These are phyloP conservation scores for Xestia c-nigrum DNA, from an alignment of 2,888 invertebrate species.

Conservation along the genomic window DNA sequence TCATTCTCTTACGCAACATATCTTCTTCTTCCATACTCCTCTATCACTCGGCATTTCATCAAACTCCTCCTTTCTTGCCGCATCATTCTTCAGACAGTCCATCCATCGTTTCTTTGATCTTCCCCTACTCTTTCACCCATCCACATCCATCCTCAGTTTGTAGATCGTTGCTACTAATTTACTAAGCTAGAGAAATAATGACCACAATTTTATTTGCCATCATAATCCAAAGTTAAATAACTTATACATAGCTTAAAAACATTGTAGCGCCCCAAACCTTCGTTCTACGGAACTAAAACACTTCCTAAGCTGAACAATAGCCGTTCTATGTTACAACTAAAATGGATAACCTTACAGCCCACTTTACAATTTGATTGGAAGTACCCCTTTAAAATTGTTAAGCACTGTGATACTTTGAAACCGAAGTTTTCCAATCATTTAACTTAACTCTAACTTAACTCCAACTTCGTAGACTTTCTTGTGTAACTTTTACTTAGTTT, in stretches of 20 bases:
- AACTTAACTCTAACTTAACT: constrained; percentile 50
- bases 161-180: background rate
- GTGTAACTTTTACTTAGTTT: constrained; percentile 40
- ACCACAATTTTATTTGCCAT: background rate
- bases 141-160: background rate
- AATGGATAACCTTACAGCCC: constrained; percentile 41
- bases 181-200: too few species aligned
- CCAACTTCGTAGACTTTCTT: constrained; percentile 40
- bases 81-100: too few species aligned
- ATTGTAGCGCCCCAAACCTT: background rate
- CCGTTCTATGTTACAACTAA: constrained; percentile 6
- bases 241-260: background rate
- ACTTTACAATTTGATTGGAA: constrained; percentile 33
- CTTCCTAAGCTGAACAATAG: constrained; percentile 21
- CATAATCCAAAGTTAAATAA: background rate
- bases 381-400: constrained; percentile 45
- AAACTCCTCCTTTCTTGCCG: too few species aligned
- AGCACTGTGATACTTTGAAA: constrained; percentile 52
- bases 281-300: background rate
- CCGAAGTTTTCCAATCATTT: constrained; percentile 61
- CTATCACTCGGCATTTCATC: too few species aligned
- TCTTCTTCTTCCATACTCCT: too few species aligned
- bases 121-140: too few species aligned
- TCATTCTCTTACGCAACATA: too few species aligned
- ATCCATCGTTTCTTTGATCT: too few species aligned